Base-by-base conservation (phyloP, 2,113 vertebrate genomes). In the Pampusana beccarii region DNA sequence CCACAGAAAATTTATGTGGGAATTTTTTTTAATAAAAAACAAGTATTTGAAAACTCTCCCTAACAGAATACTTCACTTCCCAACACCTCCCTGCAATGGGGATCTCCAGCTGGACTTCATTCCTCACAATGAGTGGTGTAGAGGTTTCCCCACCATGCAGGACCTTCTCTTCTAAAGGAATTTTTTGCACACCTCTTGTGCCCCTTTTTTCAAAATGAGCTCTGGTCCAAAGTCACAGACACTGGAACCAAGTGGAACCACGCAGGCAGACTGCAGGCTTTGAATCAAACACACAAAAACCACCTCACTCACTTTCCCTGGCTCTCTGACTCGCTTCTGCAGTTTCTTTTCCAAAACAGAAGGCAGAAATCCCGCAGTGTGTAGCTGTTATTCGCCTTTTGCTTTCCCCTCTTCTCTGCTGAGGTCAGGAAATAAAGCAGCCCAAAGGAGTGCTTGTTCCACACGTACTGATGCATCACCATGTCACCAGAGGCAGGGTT, bases 391-490 rank as follows among this genome's bases (percentile, higher is more conserved):
- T 38, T 70, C 0, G 2, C 26, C 38, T 93, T 80, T 78, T 79
- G 31, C 48, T 91, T 93, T 82, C 40, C 44, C 21, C 44, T 57
- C 20, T 58, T 80, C 75, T 44, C 31, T 1, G 0, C 3, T 15
- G 38, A 90, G 60, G 38, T 78, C 29, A 61, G 80, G 34, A 70
- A 80, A 29, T 10, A 16, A 19, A n/a, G 5, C 40, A 73, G 36
- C 64, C 86, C 58, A 71, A 54, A 29, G 74, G 9, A 48, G 24
- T 1, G 28, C 14, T 50, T 31, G 21, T 10, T 40, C 33, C 74
- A 29, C 40, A 13, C 5, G 0, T 5, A 13, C 0, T 0, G 13
- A 20, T 26, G 21, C 42, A 29, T 2, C 16, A 4, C 1, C 1
- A 34, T 13, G n/a, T 2, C 4, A n/a, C 40, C 78, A 9, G 46